Evolutionary conservation across 2,113 vertebrate species (phyloP), one percentile per base, ranked within the genome.

Genomic region (Centrocercus urophasianus): DNA sequence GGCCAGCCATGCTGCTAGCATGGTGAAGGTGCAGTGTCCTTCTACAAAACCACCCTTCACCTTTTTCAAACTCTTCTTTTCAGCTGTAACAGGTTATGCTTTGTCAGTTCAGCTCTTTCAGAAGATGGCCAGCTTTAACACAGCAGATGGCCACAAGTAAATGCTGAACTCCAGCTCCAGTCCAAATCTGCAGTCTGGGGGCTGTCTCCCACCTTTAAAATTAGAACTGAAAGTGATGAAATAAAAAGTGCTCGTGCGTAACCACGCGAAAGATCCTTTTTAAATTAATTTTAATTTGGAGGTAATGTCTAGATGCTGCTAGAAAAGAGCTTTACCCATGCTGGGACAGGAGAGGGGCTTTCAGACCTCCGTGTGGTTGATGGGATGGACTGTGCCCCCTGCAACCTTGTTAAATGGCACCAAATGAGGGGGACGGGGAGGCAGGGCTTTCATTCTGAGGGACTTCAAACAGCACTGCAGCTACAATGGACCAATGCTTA

Each of bases 231-330:
- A 91, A 86, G 52, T 28, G 22, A 48, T 59, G n/a, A 42, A 70
- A 86, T 25, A 27, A 54, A 79, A n/a, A 77, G 3, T 1, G 25
- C 16, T 22, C 2, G 0, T 19, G 28, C 3, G 13, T 25, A 65
- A 42, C 54, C 12, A 13, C 8, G 20, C 1, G 0, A 7, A 57
- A 9, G 28, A 22, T 12, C 21, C 0, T 89, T 82, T 87, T 13
- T 21, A 8, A n/a, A 61, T 28, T 45, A 6, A 21, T 57, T 94
- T 83, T 36, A 6, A 2, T 27, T 27, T 52, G 34, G 25, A 11
- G 38, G 32, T 6, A 30, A 32, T 0, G 10, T 25, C 56, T 52
- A 52, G 32, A 21, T 12, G 25, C 20, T 89, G 50, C 61, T 72
- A 79, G 66, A 24, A 75, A 91, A 32, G 21, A 50, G 22, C 60